Base-by-base conservation (phyloP, 2,113 vertebrate species). In the Paraplagusia blochii region DNA sequence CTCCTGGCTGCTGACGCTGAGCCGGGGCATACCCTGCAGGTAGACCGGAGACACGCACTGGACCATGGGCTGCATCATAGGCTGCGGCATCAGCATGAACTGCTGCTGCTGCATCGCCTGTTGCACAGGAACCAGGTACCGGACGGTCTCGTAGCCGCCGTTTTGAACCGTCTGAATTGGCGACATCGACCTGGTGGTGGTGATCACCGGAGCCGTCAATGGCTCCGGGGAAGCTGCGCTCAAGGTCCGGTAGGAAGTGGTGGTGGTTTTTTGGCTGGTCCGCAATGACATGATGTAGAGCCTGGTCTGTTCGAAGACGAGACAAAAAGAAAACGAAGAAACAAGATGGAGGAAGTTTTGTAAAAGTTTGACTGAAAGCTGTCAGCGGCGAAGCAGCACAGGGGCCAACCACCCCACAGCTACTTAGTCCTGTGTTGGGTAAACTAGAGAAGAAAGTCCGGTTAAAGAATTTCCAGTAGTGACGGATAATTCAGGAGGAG, bases 111-210 rank as follows among this genome's bases (percentile, higher is more conserved):
- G 80, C 44, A 70, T 2, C 6, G 60, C 1, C 66, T 71, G 77
- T 67, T 82, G 80, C 61, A 79, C 2, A 57, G 80, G 83, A 0
- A 85, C 70, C 77, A 85, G 72, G 77, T 85, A 85, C 8, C 80
- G 62, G 11, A 85, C 34, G 15, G 72, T 51, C 49, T 76, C 76
- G 17, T 76, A 85, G 9, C 57, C 59, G 29, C 81, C 80, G 71
- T 82, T 83, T 16, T 74, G 1, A 5, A 66, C n/a, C 39, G 64
- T 72, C 4, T 58, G 80, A 45, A 76, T 0, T 51, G 75, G 46
- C 2, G 82, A 76, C 29, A 50, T 8, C 22, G 48, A 50, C 7
- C 48, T 9, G 48, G 14, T 14, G 48, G 14, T 14, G 7, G 48
- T 34, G 29, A 74, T 9, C 55, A 81, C 9, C 1, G 62, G 15